A percentile compares a stretch with the other conserved stretches of the same genome.
These are phyloP conservation scores for Cartodere bifasciata DNA, from an alignment of 2,888 invertebrate genomes.

Conservation along the genomic window DNA sequence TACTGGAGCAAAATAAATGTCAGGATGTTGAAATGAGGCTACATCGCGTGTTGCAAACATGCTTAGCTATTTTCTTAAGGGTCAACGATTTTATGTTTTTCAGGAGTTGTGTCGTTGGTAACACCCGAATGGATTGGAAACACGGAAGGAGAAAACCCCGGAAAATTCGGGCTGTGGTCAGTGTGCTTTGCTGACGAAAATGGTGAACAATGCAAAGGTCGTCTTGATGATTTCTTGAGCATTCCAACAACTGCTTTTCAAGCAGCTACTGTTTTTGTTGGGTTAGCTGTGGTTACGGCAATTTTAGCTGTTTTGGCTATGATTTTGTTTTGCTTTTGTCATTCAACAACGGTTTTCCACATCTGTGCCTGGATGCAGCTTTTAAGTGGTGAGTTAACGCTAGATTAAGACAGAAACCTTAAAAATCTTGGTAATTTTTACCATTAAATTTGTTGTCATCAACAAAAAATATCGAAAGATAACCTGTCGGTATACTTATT, in stretches of 20 bases:
- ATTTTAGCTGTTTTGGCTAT: conserved; percentile 78
- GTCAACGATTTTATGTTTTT: no score
- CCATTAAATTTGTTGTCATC: no score
- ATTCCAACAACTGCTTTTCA: conserved; percentile 75
- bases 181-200: conserved; percentile 69
- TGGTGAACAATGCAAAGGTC: conserved; percentile 71
- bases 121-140: conserved; percentile 90
- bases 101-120: conserved; percentile 89
- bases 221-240: conserved; percentile 63
- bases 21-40: no score
- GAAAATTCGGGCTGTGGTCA: conserved; percentile 87
- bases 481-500: no score
- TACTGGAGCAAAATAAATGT: no score
- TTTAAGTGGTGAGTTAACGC: conserved; percentile 67
- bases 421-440: no score
- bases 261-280: conserved; percentile 79
- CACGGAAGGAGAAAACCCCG: conserved; percentile 72
- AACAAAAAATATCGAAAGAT: no score
- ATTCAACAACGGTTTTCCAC: conserved; percentile 84
- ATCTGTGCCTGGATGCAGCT: conserved; percentile 93
- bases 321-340: conserved; percentile 86
- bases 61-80: no score
- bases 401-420: no score
- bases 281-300: conserved; percentile 72
- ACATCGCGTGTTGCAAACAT: no score